Evolutionary conservation across 1,140 invertebrate species (phyloP), one percentile per base, ranked within the genome.

Genomic region (Thaumetopoea pityocampa): DNA sequence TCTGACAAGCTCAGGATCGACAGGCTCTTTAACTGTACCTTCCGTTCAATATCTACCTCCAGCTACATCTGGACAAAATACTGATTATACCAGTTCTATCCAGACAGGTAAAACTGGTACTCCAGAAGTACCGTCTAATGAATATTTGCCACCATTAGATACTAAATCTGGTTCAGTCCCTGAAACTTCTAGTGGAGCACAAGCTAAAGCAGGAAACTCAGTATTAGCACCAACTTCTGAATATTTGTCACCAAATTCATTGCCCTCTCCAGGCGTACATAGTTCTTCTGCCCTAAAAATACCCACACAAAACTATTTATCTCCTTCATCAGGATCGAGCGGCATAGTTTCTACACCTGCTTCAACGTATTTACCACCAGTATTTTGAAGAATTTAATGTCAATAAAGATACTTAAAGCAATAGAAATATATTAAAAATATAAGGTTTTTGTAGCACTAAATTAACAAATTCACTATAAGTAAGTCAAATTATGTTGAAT

Each of bases 361-460:
- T 10, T 34, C 64, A 7, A 57, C 55, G 4, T 74, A 78, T 51
- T 58, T 78, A 28, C 73, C 73, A 22, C 73, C 72, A 17, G 44
- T 62, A 16, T 56, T 64, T 28, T 59, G 29, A 30, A 30, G 23
- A 30, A 2, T 5, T 2, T 5, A 24, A n/a, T 6, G 8, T 19
- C 7, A 30, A 9, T 2, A 1, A 16, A 29, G 17, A n/a, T 5
- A 8, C 14, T n/a, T n/a, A n/a, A 17, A 27, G 1, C 8, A 17
- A 18, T 5, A 9, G n/a, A 5, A 2, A 4, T 18, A 17, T 30
- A 18, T 17, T 17, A 9, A 30, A 18, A 30, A 4, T 4, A 3
- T 23, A n/a, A 23, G 22, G 8, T 8, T 8, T 23, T 7, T 29
- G 6, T 15, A 12, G 3, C 1, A 24, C 8, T 8, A 1, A 24